Evolutionary conservation across 1,140 invertebrate genomes (phyloP).

Genomic region (Coenobita brevimanus): DNA sequence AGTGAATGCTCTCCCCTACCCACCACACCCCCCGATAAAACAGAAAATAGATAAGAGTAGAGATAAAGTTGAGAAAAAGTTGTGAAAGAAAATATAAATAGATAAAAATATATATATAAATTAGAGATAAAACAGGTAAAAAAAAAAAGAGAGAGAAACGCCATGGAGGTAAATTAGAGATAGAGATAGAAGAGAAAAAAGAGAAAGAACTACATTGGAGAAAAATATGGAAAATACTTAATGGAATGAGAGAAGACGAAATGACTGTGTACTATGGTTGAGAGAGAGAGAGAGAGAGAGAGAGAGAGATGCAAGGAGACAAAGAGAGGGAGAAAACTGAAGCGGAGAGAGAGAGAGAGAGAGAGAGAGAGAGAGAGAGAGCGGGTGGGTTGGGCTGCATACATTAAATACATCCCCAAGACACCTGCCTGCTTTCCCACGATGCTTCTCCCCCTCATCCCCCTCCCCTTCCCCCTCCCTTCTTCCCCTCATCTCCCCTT

Average conservation of each 20-base stretch:
- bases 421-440: conserved; percentile 56
- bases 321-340: neutral
- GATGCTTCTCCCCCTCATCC: conserved; percentile 33
- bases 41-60: too few relatives aligned
- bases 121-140: neutral
- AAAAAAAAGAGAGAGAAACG: neutral
- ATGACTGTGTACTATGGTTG: neutral
- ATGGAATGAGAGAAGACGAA: neutral
- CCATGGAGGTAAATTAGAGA: neutral
- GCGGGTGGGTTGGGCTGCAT: conserved; percentile 27
- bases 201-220: neutral
- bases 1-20: too few relatives aligned
- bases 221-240: too few relatives aligned
- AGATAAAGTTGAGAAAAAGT: too few relatives aligned
- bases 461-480: neutral
- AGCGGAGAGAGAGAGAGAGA: too few relatives aligned
- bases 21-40: too few relatives aligned
- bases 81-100: too few relatives aligned
- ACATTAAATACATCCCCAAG: conserved; percentile 59
- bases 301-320: neutral
- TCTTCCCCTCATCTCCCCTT: neutral
- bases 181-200: neutral
- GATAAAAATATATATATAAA: too few relatives aligned
- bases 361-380: neutral
- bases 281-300: neutral